Conservation (phyloP, 2,888 invertebrate genomes). For the Drosophila robusta region DNA sequence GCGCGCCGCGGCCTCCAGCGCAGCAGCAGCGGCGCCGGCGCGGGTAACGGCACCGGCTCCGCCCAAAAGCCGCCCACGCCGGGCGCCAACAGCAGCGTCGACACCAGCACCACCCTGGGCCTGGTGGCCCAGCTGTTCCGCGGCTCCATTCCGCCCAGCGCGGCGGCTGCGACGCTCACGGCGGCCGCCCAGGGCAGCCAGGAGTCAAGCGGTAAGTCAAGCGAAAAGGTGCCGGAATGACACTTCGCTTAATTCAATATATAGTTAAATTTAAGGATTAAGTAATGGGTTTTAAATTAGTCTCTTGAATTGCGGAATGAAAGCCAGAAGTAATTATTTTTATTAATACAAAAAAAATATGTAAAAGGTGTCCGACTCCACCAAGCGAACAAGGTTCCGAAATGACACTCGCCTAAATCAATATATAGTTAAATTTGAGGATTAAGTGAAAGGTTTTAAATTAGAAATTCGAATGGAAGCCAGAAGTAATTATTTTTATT, state of each 20-base stretch:
- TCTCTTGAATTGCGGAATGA: too few relatives aligned
- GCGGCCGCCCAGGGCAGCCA: slow-evolving; percentile 48
- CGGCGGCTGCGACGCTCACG: slow-evolving; percentile 74
- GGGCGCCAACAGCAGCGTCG: slow-evolving; percentile 50
- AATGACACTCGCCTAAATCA: too few relatives aligned
- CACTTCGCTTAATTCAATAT: background rate
- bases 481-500: too few relatives aligned
- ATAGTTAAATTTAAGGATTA: too few relatives aligned
- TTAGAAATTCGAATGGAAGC: too few relatives aligned
- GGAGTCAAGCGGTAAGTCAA: slow-evolving; percentile 32
- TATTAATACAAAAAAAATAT: too few relatives aligned
- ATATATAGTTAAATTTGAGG: too few relatives aligned
- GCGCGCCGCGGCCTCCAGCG: slow-evolving; percentile 75
- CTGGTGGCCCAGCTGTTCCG: slow-evolving; percentile 81
- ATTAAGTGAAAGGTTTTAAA: too few relatives aligned
- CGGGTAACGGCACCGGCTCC: slow-evolving; percentile 50
- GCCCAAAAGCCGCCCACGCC: slow-evolving; percentile 70
- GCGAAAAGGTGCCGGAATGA: background rate
- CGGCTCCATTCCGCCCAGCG: slow-evolving; percentile 81
- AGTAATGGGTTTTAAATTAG: too few relatives aligned
- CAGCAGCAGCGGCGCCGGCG: slow-evolving; percentile 53
- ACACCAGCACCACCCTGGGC: slow-evolving; percentile 73
- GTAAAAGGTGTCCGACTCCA: too few relatives aligned
- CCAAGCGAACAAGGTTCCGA: too few relatives aligned
- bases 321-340: too few relatives aligned